Conservation (phyloP, 2,888 invertebrate genomes). For the Bedellia somnulentella region DNA sequence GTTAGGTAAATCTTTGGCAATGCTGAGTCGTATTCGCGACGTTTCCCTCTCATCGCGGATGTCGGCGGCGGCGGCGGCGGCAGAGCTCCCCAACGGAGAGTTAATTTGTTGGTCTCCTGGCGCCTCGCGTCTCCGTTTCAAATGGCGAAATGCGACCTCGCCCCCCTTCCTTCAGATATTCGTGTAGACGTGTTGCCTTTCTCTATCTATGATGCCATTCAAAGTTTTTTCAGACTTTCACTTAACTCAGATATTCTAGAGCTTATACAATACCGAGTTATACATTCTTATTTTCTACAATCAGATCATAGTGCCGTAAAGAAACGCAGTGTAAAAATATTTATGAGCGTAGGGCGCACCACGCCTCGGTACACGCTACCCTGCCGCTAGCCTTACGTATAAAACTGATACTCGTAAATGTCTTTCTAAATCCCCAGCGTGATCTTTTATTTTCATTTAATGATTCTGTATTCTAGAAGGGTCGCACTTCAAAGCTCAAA, state of each 20-base stretch:
- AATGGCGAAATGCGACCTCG: slow-evolving; percentile 57
- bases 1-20: too few species aligned
- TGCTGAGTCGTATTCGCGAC: slow-evolving; percentile 52
- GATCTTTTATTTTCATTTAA: slow-evolving; percentile 3
- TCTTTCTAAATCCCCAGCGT: not conserved
- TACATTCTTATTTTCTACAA: slow-evolving; percentile 31
- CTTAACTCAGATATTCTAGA: too few species aligned
- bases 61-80: slow-evolving; percentile 4
- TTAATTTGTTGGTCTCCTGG: slow-evolving; percentile 62
- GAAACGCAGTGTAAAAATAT: slow-evolving; percentile 48
- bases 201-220: not conserved
- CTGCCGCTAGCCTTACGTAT: slow-evolving; percentile 6
- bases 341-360: slow-evolving; percentile 34
- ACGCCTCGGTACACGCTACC: slow-evolving; percentile 30
- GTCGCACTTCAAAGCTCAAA: too few species aligned
- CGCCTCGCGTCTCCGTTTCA: slow-evolving; percentile 59
- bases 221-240: too few species aligned
- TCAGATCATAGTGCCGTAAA: slow-evolving; percentile 45
- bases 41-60: slow-evolving; percentile 40
- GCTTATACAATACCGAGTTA: too few species aligned
- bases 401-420: slow-evolving; percentile 8
- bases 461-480: too few species aligned
- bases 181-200: slow-evolving; percentile 19
- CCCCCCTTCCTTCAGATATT: slow-evolving; percentile 35
- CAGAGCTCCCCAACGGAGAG: slow-evolving; percentile 39